These are phyloP conservation scores for Pasiphila rectangulata DNA, from an alignment of 2,888 invertebrate genomes.

Conservation along the genomic window DNA sequence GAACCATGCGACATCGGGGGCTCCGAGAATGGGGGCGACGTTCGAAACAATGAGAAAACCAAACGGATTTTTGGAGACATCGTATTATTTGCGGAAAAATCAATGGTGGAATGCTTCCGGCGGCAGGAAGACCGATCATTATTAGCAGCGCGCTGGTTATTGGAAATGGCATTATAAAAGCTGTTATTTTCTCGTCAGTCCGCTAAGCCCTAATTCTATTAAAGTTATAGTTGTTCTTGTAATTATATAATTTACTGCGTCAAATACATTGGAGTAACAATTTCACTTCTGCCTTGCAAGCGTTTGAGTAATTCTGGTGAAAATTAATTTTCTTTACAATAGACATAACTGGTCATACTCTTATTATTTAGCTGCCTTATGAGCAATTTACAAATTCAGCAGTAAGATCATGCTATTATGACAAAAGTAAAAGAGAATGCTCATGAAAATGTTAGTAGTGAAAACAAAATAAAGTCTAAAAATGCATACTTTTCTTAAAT, in stretches of 20 bases:
- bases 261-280: background rate
- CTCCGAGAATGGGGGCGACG: conserved; percentile 39
- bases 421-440: too few relatives aligned
- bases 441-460: too few relatives aligned
- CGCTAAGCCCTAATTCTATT: conserved; percentile 48
- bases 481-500: too few relatives aligned
- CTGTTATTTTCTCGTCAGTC: conserved; percentile 65
- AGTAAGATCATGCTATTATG: too few relatives aligned
- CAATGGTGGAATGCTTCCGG: conserved; percentile 74
- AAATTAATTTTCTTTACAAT: too few relatives aligned
- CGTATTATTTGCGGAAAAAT: conserved; percentile 78
- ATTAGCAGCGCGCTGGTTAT: conserved; percentile 68
- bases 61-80: conserved; percentile 53
- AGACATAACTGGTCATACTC: too few relatives aligned
- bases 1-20: conserved; percentile 66
- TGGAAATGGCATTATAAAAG: conserved; percentile 66
- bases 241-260: conserved; percentile 7
- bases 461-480: too few relatives aligned
- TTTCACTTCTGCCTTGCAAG: too few relatives aligned
- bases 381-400: too few relatives aligned
- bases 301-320: too few relatives aligned
- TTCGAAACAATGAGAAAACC: conserved; percentile 46
- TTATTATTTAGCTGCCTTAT: too few relatives aligned
- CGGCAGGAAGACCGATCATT: conserved; percentile 71
- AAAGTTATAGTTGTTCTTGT: conserved; percentile 36